Percentiles rank a stretch among this genome's conserved stretches.
phyloP scores from a whole-genome alignment of 1,140 invertebrate genomes.

The Drosophila repletoides region DNA sequence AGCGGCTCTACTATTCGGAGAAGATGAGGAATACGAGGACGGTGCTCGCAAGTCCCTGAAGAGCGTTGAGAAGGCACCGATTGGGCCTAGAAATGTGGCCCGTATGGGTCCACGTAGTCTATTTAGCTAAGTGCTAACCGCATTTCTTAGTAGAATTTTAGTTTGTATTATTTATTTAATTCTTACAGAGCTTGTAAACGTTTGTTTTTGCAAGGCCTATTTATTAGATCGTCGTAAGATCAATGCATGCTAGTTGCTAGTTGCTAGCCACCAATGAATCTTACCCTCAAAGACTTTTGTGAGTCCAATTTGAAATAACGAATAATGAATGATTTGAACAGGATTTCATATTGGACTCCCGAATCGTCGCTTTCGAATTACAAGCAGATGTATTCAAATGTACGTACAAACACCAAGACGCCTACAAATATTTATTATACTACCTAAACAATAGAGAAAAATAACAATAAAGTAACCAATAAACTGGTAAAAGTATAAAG shows the following conservation, averaged over 20 bases:
- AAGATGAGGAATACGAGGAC: slow-evolving; percentile 60
- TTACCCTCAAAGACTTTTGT: slow-evolving; percentile 61
- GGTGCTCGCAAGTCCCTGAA: slow-evolving; percentile 53
- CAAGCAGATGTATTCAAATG: slow-evolving; percentile 27
- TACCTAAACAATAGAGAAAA: slow-evolving; percentile 15
- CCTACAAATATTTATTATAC: slow-evolving; percentile 15
- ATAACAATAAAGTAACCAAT: slow-evolving; percentile 20
- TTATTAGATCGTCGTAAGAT: slow-evolving; percentile 52
- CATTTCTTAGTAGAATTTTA: slow-evolving; percentile 65
- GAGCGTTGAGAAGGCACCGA: slow-evolving; percentile 8
- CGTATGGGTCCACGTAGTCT: slow-evolving; percentile 75
- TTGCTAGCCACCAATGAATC: slow-evolving; percentile 41
- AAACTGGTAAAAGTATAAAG: slow-evolving; percentile 19
- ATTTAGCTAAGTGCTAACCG: slow-evolving; percentile 34
- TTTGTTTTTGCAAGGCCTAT: slow-evolving; percentile 57
- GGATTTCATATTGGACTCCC: slow-evolving; percentile 81
- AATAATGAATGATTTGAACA: not conserved
- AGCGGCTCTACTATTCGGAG: slow-evolving; percentile 74
- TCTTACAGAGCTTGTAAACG: slow-evolving; percentile 16
- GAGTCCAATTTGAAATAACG: slow-evolving; percentile 81
- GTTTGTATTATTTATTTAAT: slow-evolving; percentile 49
- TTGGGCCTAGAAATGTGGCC: slow-evolving; percentile 62
- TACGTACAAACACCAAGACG: slow-evolving; percentile 36
- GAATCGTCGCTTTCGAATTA: slow-evolving; percentile 68
- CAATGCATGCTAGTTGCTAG: slow-evolving; percentile 29